Evolutionary conservation across 2,113 vertebrate genomes (phyloP), one percentile per base, ranked within the genome.

Genomic region (Rhynchopsitta pachyrhyncha): DNA sequence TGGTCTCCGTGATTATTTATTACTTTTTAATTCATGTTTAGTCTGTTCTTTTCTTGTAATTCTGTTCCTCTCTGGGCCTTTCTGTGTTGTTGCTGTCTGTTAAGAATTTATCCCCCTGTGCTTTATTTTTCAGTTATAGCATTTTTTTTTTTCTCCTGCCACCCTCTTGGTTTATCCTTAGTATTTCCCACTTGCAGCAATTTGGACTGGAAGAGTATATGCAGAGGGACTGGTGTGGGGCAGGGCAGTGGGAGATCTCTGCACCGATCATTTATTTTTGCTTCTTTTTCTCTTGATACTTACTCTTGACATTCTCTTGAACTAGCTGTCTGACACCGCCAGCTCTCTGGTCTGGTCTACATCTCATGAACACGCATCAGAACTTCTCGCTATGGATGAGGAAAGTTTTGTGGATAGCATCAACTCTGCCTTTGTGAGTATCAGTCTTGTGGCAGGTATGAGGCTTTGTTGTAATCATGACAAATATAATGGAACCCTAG

Each of bases 291-390:
- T 86, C 18, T 63, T 86, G 19, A 39, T 91, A 19, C 41, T 89
- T 76, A 80, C 53, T 28, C 42, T 52, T 78, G 57, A 41, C 16
- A 9, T 96, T 91, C 46, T 96, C 55, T 95, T 94, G 63, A 81
- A 75, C 59, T 92, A 99, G 99, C 98, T 99, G 39, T 99, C 99
- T 20, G 98, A 99, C 96, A 98, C 98, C 6, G 86, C 98, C 91
- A 99, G 99, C 97, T 99, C 99, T 66, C 97, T 99, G 96, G 99
- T 99, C 79, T 99, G 99, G 99, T 99, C 99, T 41, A 99, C 99
- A 10, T 99, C 98, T 94, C 99, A 99, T 82, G 97, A 97, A 37
- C 98, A 98, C 7, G 99, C 99, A 7, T 97, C 98, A 1, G 98
- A 99, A 91, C 98, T 99, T 86, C 98, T 99, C 9, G 42, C 96